Conservation (phyloP, 2,113 vertebrate genomes). For the Python bivittatus region DNA sequence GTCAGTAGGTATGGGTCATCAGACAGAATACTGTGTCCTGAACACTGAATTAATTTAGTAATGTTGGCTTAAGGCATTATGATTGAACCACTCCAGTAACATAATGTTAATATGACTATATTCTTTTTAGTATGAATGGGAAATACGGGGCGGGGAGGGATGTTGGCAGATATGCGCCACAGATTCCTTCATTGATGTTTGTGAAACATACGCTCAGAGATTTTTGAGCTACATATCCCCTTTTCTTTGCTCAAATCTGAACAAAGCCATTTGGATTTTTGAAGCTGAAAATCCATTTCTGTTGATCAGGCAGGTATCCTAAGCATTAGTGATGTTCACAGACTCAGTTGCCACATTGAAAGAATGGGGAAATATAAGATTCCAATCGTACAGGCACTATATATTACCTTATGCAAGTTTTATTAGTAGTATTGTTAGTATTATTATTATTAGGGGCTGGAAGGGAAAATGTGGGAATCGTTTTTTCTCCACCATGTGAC, state of each 20-base stretch:
- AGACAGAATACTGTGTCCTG: accelerated
- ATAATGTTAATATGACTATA: not conserved
- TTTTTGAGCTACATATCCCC: not conserved
- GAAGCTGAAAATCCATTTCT: not conserved
- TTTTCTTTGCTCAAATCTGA: conserved; percentile 16
- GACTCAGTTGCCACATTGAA: not conserved
- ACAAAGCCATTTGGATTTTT: accelerated
- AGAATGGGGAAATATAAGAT: not conserved
- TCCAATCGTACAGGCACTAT: conserved; percentile 4
- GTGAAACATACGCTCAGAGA: not conserved
- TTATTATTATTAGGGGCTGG: not conserved
- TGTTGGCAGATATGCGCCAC: not conserved
- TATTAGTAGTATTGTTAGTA: not conserved
- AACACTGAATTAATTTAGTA: not conserved
- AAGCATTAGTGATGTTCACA: not conserved
- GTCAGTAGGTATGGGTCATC: conserved; percentile 7
- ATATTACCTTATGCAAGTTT: conserved; percentile 21
- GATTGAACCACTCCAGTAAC: conserved; percentile 24
- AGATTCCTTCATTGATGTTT: not conserved
- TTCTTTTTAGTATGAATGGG: not conserved
- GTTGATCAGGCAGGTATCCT: not conserved
- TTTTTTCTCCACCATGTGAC: not conserved
- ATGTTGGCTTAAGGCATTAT: conserved; percentile 4
- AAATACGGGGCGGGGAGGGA: not conserved
- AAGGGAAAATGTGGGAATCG: conserved; percentile 3